These are phyloP conservation scores for Machaerirhynchus nigripectus DNA, from an alignment of 2,113 vertebrate species.

Conservation along the genomic window DNA sequence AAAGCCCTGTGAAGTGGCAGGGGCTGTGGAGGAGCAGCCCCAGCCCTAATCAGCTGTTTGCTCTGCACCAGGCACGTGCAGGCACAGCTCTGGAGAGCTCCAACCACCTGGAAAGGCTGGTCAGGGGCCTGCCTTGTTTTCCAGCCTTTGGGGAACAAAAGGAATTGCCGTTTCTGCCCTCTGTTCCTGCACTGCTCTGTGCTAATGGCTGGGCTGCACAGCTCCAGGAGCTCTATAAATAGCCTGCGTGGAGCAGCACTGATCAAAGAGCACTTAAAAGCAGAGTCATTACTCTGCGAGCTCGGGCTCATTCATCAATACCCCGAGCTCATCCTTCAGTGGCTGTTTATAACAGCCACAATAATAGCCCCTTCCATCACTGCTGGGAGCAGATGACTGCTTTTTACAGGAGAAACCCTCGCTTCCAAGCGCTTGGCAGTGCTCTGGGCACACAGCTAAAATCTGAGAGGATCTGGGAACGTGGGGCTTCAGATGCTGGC, in stretches of 20 bases:
- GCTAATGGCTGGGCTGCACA: not conserved
- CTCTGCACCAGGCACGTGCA: not conserved
- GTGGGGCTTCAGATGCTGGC: not conserved
- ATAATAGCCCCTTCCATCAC: not conserved
- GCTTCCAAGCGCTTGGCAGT: not conserved
- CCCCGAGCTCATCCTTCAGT: not conserved
- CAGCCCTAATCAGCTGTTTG: not conserved
- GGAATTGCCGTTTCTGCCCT: not conserved
- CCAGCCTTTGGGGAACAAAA: not conserved
- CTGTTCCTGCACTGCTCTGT: not conserved
- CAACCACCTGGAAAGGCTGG: not conserved
- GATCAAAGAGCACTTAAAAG: slow-evolving; percentile 32
- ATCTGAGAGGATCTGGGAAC: not conserved
- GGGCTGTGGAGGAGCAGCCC: not conserved
- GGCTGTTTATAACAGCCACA: not conserved
- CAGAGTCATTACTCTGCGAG: not conserved
- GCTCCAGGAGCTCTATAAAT: not conserved
- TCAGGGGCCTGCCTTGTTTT: not conserved
- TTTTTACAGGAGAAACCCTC: not conserved
- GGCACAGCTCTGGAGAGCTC: not conserved
- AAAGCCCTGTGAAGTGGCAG: not conserved
- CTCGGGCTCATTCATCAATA: not conserved
- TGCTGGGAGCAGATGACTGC: not conserved
- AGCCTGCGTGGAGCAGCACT: not conserved
- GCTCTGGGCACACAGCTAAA: not conserved